Evolutionary conservation across 2,113 vertebrate species (phyloP), one percentile per base, ranked within the genome.

Genomic region (Hirundichthys speculiger): DNA sequence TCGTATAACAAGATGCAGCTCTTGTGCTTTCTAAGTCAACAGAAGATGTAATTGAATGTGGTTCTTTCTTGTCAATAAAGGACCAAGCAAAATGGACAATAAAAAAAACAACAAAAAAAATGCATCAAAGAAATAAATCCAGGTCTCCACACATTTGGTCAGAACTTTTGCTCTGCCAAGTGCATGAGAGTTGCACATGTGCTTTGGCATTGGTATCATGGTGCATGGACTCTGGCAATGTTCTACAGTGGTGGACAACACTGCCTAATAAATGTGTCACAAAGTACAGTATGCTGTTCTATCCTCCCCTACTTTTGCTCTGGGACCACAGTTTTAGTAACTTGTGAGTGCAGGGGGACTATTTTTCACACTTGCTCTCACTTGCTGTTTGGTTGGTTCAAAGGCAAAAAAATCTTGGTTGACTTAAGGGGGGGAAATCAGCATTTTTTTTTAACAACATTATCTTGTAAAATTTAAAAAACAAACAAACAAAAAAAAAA

Each of bases 1-100:
- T 79, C 25, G 34, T 50, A 46, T 76, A 87, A 87, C 88, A 83
- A 87, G 78, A 56, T 74, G 63, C 43, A 6, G 34, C 18, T 64
- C 22, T 65, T 34, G 39, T 57, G 15, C 53, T 62, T 55, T 70
- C 25, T 43, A 16, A 63, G 56, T 3, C 41, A 40, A 47, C 49
- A 50, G n/a, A 38, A 40, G 21, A 21, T 22, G 15, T 43, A 40
- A 66, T 79, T 34, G 21, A 42, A 45, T 66, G 46, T 21, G 13
- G 19, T 46, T 4, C 13, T 43, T 74, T 77, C 2, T 19, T 34
- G 42, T 53, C 52, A 42, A 9, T 45, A 2, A 45, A 8, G 10
- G 18, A 10, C 5, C 9, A 10, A 34, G 30, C 6, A 34, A 34
- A 34, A 34, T 34, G 11, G 30, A 34, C 30, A 34, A 34, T 34